A percentile compares a stretch with the other conserved stretches of the same genome.
phyloP scores from a whole-genome alignment of 2,888 invertebrate species.

The Vesta saturnalis region DNA sequence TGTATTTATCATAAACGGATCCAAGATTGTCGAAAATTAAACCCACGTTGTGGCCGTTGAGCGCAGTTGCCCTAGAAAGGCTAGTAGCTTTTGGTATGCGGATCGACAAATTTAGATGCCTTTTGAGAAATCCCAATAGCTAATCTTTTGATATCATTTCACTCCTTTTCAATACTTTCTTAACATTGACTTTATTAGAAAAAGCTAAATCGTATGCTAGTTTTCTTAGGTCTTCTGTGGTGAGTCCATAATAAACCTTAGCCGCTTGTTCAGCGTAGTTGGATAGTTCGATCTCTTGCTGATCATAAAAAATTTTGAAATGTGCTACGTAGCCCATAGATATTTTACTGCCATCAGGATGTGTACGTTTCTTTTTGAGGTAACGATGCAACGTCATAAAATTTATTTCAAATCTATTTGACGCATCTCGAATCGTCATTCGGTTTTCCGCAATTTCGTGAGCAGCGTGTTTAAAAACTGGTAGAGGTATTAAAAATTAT shows the following conservation, averaged over 20 bases:
- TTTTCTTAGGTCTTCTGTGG: background rate
- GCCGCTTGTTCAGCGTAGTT: conserved; percentile 1
- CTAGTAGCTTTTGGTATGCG: background rate
- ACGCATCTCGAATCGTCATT: background rate
- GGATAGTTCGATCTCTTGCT: conserved; percentile 1
- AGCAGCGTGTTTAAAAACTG: too few species aligned
- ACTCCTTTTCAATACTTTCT: background rate
- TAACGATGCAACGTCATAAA: conserved; percentile 1
- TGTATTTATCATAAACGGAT: background rate
- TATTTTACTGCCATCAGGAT: background rate
- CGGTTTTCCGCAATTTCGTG: background rate
- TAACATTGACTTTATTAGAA: background rate
- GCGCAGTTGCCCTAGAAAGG: background rate
- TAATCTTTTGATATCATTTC: background rate
- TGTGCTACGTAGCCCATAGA: conserved; percentile 1
- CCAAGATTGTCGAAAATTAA: background rate
- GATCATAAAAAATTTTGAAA: background rate
- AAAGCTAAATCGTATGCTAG: background rate
- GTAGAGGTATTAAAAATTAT: too few species aligned
- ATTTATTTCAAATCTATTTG: background rate
- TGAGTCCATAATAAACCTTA: conserved; percentile 3
- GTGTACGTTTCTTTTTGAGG: background rate
- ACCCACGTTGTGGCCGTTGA: background rate
- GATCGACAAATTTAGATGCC: background rate
- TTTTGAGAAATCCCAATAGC: background rate